These are phyloP conservation scores for Chinchilla lanigera DNA, from an alignment of 2,113 vertebrate species.

Conservation along the genomic window DNA sequence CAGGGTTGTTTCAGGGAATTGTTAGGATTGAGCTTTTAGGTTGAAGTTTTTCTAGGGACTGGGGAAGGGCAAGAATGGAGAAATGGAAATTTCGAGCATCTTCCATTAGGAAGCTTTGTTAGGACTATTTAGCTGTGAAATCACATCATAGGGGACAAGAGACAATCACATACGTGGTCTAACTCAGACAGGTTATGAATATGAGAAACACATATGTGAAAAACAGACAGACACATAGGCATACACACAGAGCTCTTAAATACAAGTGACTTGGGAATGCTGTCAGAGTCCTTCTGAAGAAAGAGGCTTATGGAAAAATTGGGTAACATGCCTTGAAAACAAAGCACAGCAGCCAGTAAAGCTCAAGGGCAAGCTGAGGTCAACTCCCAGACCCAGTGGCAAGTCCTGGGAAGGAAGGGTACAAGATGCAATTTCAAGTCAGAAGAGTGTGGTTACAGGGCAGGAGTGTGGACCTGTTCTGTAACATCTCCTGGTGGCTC, in stretches of 20 bases:
- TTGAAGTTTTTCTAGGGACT: background rate
- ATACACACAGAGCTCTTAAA: background rate
- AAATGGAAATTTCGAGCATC: background rate
- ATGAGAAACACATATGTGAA: background rate
- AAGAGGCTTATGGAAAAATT: conserved; percentile 45
- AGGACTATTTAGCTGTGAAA: background rate
- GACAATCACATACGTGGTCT: background rate
- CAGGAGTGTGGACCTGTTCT: background rate
- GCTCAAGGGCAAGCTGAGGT: conserved; percentile 31
- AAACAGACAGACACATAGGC: background rate
- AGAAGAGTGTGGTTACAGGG: conserved; percentile 20
- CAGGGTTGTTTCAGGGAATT: background rate
- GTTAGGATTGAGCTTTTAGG: background rate
- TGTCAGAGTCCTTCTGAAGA: background rate
- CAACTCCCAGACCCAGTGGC: conserved; percentile 44
- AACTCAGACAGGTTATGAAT: background rate
- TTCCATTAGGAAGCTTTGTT: background rate
- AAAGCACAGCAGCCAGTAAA: background rate
- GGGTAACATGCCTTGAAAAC: conserved; percentile 57
- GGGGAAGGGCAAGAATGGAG: background rate
- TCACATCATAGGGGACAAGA: background rate
- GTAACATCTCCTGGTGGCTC: conserved; percentile 16
- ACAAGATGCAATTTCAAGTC: conserved; percentile 55
- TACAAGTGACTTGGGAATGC: background rate
- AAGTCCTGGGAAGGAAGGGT: background rate